Evolutionary conservation across 2,888 invertebrate species (phyloP).

Genomic region (Mayetiola destructor): DNA sequence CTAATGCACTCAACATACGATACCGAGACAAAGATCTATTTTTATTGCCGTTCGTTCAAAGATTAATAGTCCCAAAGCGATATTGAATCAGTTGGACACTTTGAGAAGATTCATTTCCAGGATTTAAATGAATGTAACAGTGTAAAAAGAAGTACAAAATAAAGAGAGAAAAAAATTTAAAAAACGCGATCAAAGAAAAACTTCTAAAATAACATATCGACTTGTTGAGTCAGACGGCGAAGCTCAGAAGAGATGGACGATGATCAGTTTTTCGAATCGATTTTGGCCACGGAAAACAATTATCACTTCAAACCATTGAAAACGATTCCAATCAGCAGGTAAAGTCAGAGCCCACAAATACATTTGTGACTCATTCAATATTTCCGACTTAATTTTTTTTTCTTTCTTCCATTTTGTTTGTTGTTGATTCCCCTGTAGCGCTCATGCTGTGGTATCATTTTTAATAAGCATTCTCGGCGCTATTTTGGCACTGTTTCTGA

Average conservation of each 20-base stretch:
- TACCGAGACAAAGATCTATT: no score
- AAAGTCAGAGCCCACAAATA: constrained; percentile 14
- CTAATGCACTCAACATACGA: no score
- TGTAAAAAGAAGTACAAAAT: background rate
- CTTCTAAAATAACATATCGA: background rate
- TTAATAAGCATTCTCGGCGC: constrained; percentile 30
- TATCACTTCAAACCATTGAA: constrained; percentile 27
- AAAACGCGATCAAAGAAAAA: background rate
- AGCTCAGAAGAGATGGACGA: constrained; percentile 19
- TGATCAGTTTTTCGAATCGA: constrained; percentile 30
- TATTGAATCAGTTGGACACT: no score
- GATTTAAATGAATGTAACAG: no score
- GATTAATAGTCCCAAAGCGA: no score
- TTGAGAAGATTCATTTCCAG: no score
- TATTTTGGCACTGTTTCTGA: constrained; percentile 25
- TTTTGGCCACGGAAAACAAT: constrained; percentile 27
- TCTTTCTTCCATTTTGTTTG: background rate
- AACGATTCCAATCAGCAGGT: constrained; percentile 32
- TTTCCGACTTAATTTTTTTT: background rate
- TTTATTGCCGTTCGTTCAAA: no score
- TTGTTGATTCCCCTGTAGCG: background rate
- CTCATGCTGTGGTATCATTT: constrained; percentile 24
- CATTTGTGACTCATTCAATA: background rate
- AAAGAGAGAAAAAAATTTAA: no score
- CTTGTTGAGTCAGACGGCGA: background rate